These are phyloP conservation scores for Acanthiza pusilla DNA, from an alignment of 2,797 vertebrate species.

Conservation along the genomic window DNA sequence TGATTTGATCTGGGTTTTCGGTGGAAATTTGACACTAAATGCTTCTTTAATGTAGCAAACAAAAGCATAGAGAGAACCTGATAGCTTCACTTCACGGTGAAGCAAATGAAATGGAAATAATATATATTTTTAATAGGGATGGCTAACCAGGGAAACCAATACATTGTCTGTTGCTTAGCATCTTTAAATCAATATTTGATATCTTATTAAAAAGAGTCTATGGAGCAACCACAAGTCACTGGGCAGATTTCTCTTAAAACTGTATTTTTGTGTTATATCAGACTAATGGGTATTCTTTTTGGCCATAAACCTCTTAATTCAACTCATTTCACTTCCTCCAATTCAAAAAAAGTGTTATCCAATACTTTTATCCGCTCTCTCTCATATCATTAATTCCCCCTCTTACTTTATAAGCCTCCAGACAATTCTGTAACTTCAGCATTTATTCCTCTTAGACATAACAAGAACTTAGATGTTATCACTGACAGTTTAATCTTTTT, in stretches of 20 bases:
- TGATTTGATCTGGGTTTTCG: background rate
- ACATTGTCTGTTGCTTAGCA: background rate
- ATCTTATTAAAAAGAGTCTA: slow-evolving; percentile 26
- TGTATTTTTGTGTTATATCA: background rate
- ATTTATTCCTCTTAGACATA: slow-evolving; percentile 58
- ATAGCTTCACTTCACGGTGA: background rate
- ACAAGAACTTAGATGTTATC: slow-evolving; percentile 60
- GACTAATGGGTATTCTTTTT: slow-evolving; percentile 1
- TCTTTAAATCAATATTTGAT: slow-evolving; percentile 33
- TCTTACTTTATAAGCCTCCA: slow-evolving; percentile 54
- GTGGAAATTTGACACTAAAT: slow-evolving; percentile 1
- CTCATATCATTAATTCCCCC: slow-evolving; percentile 31
- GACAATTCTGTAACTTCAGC: slow-evolving; percentile 61
- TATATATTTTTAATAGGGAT: slow-evolving; percentile 48
- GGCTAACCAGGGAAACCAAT: slow-evolving; percentile 20
- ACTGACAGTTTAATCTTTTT: slow-evolving; percentile 58
- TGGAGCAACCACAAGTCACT: background rate
- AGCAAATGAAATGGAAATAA: slow-evolving; percentile 25
- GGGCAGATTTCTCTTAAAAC: background rate
- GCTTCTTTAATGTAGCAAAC: slow-evolving; percentile 32
- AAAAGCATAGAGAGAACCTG: background rate
- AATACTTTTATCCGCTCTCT: slow-evolving; percentile 27
- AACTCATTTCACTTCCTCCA: background rate
- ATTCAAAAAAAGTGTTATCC: slow-evolving; percentile 11
- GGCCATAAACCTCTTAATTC: slow-evolving; percentile 39